Conservation (phyloP, 2,888 invertebrate species). For the Parnassius glacialis region DNA sequence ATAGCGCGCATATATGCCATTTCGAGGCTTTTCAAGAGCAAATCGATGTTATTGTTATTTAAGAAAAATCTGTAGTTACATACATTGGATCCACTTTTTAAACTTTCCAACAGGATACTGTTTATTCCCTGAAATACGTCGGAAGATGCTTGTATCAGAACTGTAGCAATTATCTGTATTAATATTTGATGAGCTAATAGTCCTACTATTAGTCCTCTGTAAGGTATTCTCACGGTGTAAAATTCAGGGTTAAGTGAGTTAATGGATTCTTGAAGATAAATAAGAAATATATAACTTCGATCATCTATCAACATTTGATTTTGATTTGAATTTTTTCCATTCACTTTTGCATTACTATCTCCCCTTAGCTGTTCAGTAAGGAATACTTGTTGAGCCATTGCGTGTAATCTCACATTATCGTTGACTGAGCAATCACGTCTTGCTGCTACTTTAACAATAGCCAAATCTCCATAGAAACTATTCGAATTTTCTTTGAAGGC, state of each 20-base stretch:
- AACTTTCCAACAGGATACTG: constrained; percentile 79
- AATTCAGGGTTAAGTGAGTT: constrained; percentile 87
- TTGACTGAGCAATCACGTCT: constrained; percentile 91
- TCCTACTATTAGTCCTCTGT: constrained; percentile 92
- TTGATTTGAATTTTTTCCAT: constrained; percentile 62
- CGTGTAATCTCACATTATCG: constrained; percentile 91
- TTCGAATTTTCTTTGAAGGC: constrained; percentile 95
- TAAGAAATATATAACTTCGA: constrained; percentile 92
- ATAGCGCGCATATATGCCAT: constrained; percentile 90
- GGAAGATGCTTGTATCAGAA: constrained; percentile 88
- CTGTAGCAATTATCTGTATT: constrained; percentile 93
- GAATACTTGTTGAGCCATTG: constrained; percentile 94
- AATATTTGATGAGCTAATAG: constrained; percentile 95
- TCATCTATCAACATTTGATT: constrained; percentile 84
- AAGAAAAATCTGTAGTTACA: constrained; percentile 75
- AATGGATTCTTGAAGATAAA: constrained; percentile 88
- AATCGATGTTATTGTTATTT: constrained; percentile 83
- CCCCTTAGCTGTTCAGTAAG: constrained; percentile 78
- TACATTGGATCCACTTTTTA: constrained; percentile 66
- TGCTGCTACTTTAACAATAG: constrained; percentile 96
- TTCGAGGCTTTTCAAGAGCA: constrained; percentile 88
- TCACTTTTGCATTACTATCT: constrained; percentile 53
- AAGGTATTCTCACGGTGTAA: constrained; percentile 91
- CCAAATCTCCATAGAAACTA: constrained; percentile 96
- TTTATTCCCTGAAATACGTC: constrained; percentile 83